Conservation (phyloP, 2,888 invertebrate species). For the Pterobdella sp. region DNA sequence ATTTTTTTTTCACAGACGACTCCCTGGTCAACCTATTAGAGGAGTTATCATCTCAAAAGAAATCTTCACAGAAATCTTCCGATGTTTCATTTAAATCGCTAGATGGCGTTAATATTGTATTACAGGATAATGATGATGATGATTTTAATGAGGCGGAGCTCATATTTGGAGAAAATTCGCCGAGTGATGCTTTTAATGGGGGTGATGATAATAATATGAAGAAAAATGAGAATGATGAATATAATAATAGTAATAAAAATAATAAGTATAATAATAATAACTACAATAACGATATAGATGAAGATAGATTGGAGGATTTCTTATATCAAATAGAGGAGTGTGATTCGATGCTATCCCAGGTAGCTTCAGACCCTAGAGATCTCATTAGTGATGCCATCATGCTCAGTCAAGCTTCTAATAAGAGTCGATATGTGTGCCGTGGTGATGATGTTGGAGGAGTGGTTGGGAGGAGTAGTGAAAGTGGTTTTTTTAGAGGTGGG, state of each 20-base stretch:
- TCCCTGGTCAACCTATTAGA: too few species aligned
- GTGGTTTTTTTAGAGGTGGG: too few species aligned
- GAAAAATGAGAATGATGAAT: not conserved
- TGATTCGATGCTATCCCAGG: conserved; percentile 11
- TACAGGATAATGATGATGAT: not conserved
- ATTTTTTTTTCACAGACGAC: too few species aligned
- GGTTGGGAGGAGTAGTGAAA: too few species aligned
- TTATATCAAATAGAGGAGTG: not conserved
- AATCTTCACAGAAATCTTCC: too few species aligned
- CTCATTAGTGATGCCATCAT: too few species aligned
- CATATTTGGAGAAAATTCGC: not conserved
- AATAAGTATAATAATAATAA: not conserved
- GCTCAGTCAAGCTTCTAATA: too few species aligned
- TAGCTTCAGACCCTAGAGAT: not conserved
- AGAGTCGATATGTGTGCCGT: too few species aligned
- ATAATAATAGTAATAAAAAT: not conserved
- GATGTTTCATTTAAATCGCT: too few species aligned
- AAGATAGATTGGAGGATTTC: not conserved
- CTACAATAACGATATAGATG: conserved; percentile 11
- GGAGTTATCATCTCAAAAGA: too few species aligned
- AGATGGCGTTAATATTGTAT: too few species aligned
- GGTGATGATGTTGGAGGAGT: too few species aligned
- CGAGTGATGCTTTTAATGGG: not conserved
- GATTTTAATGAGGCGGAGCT: not conserved
- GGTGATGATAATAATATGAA: not conserved